phyloP scores from a whole-genome alignment of 2,113 vertebrate species.

The Xiphophorus hellerii region DNA sequence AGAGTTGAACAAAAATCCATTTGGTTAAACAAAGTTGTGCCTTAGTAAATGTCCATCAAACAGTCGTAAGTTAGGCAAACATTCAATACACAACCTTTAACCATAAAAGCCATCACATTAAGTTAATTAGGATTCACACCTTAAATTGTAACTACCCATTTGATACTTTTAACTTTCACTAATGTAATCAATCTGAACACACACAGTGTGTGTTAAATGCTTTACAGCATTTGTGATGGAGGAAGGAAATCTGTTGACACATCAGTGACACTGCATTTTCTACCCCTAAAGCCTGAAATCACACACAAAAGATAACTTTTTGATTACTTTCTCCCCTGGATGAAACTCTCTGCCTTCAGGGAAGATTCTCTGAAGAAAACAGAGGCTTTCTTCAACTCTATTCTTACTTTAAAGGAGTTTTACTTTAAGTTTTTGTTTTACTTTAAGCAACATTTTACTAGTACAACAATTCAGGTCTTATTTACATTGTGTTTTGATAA shows the following conservation, averaged over 20 bases:
- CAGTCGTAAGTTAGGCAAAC: not conserved
- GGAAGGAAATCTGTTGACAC: constrained; percentile 29
- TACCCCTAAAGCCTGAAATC: not conserved
- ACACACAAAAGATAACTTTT: constrained; percentile 3
- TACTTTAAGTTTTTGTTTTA: not conserved
- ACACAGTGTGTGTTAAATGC: not conserved
- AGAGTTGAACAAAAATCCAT: not conserved
- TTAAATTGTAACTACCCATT: constrained; percentile 47
- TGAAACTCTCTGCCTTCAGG: too few species aligned
- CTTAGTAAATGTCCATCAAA: not conserved
- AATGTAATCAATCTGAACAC: constrained; percentile 44
- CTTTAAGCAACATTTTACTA: not conserved
- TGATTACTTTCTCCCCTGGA: not conserved
- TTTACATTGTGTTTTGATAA: not conserved
- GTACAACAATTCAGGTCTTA: not conserved
- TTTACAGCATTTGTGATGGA: not conserved
- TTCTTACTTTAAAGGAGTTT: not conserved
- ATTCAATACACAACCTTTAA: constrained; percentile 36
- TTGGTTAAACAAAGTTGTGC: not conserved
- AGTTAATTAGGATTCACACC: constrained; percentile 32
- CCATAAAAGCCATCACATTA: constrained; percentile 28
- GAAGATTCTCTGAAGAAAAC: not conserved
- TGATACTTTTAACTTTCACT: constrained; percentile 55
- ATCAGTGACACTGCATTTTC: constrained; percentile 20
- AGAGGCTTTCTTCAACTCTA: not conserved